phyloP scores from a whole-genome alignment of 2,113 vertebrate species.

The Tonatia bakeri region DNA sequence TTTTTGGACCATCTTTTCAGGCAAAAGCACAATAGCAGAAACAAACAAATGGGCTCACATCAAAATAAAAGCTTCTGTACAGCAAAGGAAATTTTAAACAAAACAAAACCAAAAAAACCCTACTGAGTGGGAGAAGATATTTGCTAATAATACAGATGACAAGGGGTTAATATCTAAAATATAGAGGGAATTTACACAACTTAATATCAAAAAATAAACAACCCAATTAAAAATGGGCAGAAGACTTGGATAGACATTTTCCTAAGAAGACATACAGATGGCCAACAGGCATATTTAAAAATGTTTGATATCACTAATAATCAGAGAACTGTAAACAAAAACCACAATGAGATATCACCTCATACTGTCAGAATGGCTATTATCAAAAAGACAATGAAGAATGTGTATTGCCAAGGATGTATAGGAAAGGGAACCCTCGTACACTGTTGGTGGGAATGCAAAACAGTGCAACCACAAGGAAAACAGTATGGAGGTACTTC shows the following conservation, averaged over 20 bases:
- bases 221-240: too few species aligned
- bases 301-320: background rate
- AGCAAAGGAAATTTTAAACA: background rate
- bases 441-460: background rate
- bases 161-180: background rate
- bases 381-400: too few species aligned
- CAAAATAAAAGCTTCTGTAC: background rate
- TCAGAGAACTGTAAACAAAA: background rate
- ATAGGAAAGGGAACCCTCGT: background rate
- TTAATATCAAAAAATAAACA: too few species aligned
- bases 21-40: background rate
- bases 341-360: background rate
- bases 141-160: background rate
- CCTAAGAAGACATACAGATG: background rate
- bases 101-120: background rate
- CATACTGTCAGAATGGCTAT: too few species aligned
- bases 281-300: background rate
- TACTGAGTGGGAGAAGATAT: background rate
- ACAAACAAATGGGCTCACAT: background rate
- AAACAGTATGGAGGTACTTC: background rate
- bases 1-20: background rate
- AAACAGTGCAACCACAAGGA: background rate
- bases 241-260: too few species aligned
- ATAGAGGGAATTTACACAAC: background rate
- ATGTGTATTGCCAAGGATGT: background rate